These are phyloP conservation scores for Labia minor DNA, from an alignment of 2,888 invertebrate species.

Conservation along the genomic window DNA sequence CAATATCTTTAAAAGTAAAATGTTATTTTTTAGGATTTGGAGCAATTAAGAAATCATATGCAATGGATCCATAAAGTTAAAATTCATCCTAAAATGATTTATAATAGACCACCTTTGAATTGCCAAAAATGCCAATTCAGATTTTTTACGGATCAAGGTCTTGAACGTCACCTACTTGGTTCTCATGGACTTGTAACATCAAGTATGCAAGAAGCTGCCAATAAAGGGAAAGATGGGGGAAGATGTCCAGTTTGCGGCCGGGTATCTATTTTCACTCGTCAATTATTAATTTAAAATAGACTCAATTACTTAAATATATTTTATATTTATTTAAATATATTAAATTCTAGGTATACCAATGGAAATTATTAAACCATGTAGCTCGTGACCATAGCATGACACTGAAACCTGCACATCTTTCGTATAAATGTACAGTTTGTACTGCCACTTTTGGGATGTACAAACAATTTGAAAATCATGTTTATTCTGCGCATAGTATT, in stretches of 20 bases:
- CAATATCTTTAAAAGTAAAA: conserved; percentile 13
- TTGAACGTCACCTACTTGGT: conserved; percentile 88
- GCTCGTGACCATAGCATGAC: conserved; percentile 85
- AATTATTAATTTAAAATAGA: neutral
- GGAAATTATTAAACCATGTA: conserved; percentile 85
- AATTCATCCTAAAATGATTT: conserved; percentile 92
- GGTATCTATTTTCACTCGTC: conserved; percentile 43
- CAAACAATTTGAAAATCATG: conserved; percentile 88
- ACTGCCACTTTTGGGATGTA: conserved; percentile 92
- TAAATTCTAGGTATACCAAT: conserved; percentile 69
- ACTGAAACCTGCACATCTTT: conserved; percentile 82
- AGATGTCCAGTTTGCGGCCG: conserved; percentile 91
- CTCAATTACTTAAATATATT: conserved; percentile 15
- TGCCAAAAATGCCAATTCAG: conserved; percentile 93
- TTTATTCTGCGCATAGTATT: conserved; percentile 84
- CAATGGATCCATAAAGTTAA: conserved; percentile 97
- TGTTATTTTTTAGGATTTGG: conserved; percentile 52
- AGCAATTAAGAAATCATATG: conserved; percentile 90
- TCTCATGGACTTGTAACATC: conserved; percentile 91
- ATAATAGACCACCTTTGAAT: conserved; percentile 85
- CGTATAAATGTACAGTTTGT: conserved; percentile 91
- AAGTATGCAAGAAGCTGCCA: conserved; percentile 91
- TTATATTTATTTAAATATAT: conserved; percentile 15
- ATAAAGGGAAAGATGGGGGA: conserved; percentile 87
- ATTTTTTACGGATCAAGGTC: conserved; percentile 88